These are phyloP conservation scores for Cromileptes altivelis DNA, from an alignment of 2,113 vertebrate genomes.

Conservation along the genomic window DNA sequence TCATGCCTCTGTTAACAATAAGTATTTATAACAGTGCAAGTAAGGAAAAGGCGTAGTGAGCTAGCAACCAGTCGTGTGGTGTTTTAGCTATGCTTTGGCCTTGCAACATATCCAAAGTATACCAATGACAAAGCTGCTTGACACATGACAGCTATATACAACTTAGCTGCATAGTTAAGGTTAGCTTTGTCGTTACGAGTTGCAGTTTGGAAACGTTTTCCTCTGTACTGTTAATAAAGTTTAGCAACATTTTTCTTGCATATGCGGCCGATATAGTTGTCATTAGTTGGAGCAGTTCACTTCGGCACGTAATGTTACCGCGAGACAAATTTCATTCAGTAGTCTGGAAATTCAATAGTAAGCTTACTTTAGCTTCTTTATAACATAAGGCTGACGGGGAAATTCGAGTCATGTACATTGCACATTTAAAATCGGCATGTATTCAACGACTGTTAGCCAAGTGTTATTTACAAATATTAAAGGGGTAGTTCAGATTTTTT, in stretches of 20 bases:
- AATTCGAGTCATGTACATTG: not conserved
- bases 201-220: not conserved
- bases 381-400: too few species aligned
- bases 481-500: too few species aligned
- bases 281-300: not conserved
- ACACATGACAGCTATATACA: conserved; percentile 48
- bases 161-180: not conserved
- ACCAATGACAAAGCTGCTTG: conserved; percentile 30
- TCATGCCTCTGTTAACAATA: not conserved
- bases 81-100: conserved; percentile 3
- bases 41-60: fast-evolving
- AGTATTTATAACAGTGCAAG: fast-evolving
- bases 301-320: not conserved
- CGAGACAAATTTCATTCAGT: not conserved
- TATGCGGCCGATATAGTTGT: not conserved
- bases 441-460: not conserved
- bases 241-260: not conserved
- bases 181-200: not conserved
- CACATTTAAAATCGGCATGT: not conserved
- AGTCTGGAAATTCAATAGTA: not conserved
- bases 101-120: conserved; percentile 17
- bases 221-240: not conserved
- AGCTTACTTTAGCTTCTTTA: not conserved
- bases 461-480: not conserved
- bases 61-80: not conserved